Evolutionary conservation across 2,888 invertebrate genomes (phyloP).

Genomic region (Uropetala carovei): DNA sequence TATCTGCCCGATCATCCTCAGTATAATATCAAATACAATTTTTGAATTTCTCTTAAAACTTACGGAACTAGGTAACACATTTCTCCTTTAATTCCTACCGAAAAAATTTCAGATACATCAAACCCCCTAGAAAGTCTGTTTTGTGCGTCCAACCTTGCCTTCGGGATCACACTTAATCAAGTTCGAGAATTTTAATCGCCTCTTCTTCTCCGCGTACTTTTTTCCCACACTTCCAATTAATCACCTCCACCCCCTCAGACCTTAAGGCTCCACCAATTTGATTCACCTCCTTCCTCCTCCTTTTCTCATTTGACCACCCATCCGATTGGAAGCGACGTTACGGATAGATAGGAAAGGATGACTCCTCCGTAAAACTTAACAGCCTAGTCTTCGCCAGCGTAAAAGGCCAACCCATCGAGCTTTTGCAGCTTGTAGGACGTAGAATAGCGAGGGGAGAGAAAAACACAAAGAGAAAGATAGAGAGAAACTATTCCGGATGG

Average conservation of each 20-base stretch:
- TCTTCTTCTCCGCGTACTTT: not conserved
- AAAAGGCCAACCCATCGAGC: not conserved
- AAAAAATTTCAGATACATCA: too few species aligned
- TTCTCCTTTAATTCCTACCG: too few species aligned
- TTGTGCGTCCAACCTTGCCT: too few species aligned
- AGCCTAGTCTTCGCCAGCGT: not conserved
- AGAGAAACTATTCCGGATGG: not conserved
- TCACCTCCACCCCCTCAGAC: not conserved
- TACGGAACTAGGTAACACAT: too few species aligned
- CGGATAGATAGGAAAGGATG: not conserved
- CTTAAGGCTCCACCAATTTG: not conserved
- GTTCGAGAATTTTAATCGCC: not conserved
- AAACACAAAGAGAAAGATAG: not conserved
- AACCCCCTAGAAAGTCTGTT: too few species aligned
- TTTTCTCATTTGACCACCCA: too few species aligned
- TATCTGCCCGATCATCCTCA: too few species aligned
- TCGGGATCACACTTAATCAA: not conserved
- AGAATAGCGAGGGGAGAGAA: not conserved
- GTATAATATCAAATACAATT: too few species aligned
- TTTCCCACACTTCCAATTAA: not conserved
- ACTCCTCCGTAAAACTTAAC: slow-evolving; percentile 5
- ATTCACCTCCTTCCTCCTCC: not conserved
- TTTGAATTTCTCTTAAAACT: too few species aligned
- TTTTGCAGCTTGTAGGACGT: not conserved
- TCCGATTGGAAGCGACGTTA: not conserved